Evolutionary conservation across 2,888 invertebrate species (phyloP), one percentile per base, ranked within the genome.

Genomic region (Macrosoma leucophasiata): DNA sequence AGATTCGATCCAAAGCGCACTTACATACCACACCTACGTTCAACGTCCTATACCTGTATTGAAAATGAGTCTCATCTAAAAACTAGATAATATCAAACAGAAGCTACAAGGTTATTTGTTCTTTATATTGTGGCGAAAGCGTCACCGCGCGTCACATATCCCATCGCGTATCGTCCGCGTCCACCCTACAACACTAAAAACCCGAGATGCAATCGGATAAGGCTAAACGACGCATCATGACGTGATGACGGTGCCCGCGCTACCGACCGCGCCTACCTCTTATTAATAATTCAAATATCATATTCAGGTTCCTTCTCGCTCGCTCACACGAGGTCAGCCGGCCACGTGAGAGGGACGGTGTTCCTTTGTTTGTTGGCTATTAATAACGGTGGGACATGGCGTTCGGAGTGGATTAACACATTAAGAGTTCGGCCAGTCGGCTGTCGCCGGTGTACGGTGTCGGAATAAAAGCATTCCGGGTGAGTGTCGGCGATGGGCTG

Each of bases 341-440:
- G 34, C 39, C 21, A 56, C 25, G 50, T 39, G 56, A 61, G 58
- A 42, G 61, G 39, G 68, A 62, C 43, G 46, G 39, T 30, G 22
- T 38, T 33, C 40, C 45, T 60, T 51, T 64, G 67, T 73, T 67
- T 65, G 72, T 70, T 64, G 65, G 69, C 69, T 66, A 75, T 74
- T 72, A 75, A 72, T 77, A 74, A 68, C 69, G 59, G 60, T 59
- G 57, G 57, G 65, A 75, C 77, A 69, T 64, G 69, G 55, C 67
- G 69, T 67, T 63, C 65, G 59, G 62, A 79, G 73, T 77, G 78
- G 76, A 81, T 81, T 81, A 81, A 81, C 74, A 81, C 79, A 78
- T 79, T 78, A 79, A 69, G 65, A 61, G 72, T 64, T 58, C 64
- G 62, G 73, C 66, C 69, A 31, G 36, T 23, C n/a, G n/a, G n/a